phyloP scores from a whole-genome alignment of 1,140 invertebrate genomes.

The Venturia canescens region DNA sequence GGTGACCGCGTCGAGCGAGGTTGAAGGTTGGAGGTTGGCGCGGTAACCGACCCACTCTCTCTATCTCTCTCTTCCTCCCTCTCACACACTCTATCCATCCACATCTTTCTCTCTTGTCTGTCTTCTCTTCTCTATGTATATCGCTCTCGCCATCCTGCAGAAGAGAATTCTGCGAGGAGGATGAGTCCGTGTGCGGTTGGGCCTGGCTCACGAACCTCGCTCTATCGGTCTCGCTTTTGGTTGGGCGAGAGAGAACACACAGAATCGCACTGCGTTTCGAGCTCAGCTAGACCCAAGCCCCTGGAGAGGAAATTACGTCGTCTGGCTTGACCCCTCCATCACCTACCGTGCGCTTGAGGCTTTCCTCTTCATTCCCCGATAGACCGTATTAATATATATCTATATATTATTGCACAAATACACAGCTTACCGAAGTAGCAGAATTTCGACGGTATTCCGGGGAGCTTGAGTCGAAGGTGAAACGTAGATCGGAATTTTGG shows the following conservation, averaged over 20 bases:
- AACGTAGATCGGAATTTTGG: not conserved
- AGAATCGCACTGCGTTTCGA: conserved; percentile 59
- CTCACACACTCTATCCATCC: not conserved
- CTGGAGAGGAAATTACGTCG: conserved; percentile 71
- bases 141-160: conserved; percentile 32
- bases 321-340: conserved; percentile 65
- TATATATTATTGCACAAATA: not conserved
- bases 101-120: not conserved
- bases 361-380: conserved; percentile 43
- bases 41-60: conserved; percentile 38
- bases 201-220: not conserved
- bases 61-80: not conserved
- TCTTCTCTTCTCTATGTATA: conserved; percentile 13
- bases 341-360: conserved; percentile 56
- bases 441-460: not conserved
- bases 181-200: conserved; percentile 39
- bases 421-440: not conserved
- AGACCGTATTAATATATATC: conserved; percentile 14
- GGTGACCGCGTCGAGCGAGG: conserved; percentile 54
- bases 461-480: not conserved
- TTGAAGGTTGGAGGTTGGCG: conserved; percentile 67
- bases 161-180: conserved; percentile 32
- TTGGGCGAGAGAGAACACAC: conserved; percentile 55
- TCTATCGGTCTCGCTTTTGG: conserved; percentile 35
- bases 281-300: conserved; percentile 56